Evolutionary conservation across 2,113 vertebrate species (phyloP), one percentile per base, ranked within the genome.

Genomic region (Cyphomyrus discorhynchus): DNA sequence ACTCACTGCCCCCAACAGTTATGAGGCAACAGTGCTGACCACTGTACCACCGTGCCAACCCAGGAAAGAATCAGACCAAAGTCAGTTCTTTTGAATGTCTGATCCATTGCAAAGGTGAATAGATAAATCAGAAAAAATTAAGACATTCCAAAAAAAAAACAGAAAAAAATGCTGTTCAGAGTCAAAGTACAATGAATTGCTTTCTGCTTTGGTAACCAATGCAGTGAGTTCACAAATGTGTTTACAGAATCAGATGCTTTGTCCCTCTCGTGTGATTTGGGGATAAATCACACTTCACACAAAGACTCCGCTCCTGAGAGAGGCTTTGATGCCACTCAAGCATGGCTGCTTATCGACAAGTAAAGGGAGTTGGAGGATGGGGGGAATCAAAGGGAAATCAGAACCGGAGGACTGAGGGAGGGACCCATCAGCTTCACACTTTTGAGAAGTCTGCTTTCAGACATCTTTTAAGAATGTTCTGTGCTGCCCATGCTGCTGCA

Each of bases 331-430:
- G 66, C 94, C 91, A 58, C 92, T 91, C 89, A 89, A 91, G 86
- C 52, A 92, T 89, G 92, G 90, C 90, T 91, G 93, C 92, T 94
- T 93, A 95, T 95, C 94, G 93, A 90, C 92, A 93, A 93, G 94
- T 88, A 93, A 93, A 90, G 90, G 90, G 62, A 47, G 6, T 6
- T 87, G 11, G 27, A 4, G n/a, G 80, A n/a, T 27, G n/a, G 45
- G 88, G 91, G 83, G 89, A 87, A 93, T 91, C 93, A 94, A 93
- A 93, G 45, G 53, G 66, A 53, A 89, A 94, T 93, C 92, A 94
- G 92, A 93, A 93, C 91, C 92, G 89, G 88, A 90, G 52, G 87
- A 56, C 50, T 0, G 80, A 80, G 50, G 56, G 85, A 56, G 86
- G 50, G 35, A 47, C 47, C 90, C 47, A 50, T 89, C 87, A 84